phyloP scores from a whole-genome alignment of 2,888 invertebrate genomes.

The Cylloceria caligata region DNA sequence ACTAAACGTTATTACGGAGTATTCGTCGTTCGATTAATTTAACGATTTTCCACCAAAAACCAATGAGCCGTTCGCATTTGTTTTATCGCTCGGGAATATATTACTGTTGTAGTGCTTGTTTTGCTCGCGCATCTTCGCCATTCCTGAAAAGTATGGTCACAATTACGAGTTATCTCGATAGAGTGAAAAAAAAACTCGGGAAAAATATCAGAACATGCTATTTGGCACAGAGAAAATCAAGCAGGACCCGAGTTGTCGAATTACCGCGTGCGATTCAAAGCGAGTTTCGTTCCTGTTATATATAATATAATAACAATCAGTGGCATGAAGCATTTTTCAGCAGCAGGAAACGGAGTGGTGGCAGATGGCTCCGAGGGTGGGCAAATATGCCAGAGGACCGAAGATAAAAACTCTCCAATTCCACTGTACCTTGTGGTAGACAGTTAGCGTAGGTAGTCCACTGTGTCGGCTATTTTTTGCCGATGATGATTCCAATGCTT shows the following conservation, averaged over 20 bases:
- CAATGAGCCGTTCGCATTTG: not conserved
- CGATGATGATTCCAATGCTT: conserved; percentile 48
- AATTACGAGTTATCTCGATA: too few species aligned
- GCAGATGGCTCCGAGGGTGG: conserved; percentile 72
- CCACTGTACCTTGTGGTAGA: conserved; percentile 41
- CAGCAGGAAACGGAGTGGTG: conserved; percentile 62
- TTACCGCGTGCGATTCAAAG: too few species aligned
- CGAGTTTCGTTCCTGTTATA: not conserved
- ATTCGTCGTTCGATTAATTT: not conserved
- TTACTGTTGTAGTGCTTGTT: too few species aligned
- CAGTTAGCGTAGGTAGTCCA: conserved; percentile 49
- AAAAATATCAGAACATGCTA: not conserved
- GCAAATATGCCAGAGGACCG: conserved; percentile 62
- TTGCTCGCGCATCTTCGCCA: too few species aligned
- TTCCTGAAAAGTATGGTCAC: too few species aligned
- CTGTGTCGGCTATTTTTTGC: conserved; percentile 52
- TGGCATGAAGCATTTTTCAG: conserved; percentile 58
- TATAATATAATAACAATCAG: conserved; percentile 73
- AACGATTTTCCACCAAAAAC: not conserved
- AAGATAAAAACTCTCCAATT: conserved; percentile 58
- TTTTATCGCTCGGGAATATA: not conserved
- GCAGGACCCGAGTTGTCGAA: too few species aligned
- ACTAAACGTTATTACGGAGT: not conserved
- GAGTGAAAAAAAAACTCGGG: not conserved
- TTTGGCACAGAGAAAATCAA: too few species aligned